Evolutionary conservation across 2,113 vertebrate species (phyloP).

Genomic region (Meleagris gallopavo): DNA sequence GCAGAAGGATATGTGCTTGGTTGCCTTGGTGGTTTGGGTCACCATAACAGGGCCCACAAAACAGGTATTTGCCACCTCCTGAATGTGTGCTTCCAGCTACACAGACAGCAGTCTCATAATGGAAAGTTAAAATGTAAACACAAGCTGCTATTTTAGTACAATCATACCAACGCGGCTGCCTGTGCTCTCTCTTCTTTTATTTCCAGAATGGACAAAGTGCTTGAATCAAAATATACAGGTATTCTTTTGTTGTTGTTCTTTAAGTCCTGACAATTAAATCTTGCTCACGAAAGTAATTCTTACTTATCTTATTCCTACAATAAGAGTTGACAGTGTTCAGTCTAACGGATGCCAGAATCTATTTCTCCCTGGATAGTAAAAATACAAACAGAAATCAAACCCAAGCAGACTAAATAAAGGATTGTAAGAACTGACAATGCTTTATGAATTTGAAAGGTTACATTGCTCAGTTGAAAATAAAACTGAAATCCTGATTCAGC

Average conservation of each 20-base stretch:
- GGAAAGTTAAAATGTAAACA: constrained; percentile 9
- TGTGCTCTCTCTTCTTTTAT: background rate
- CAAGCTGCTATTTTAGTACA: constrained; percentile 12
- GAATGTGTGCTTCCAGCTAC: background rate
- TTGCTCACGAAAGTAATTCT: background rate
- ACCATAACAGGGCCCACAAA: background rate
- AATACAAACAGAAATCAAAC: constrained; percentile 47
- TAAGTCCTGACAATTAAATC: constrained; percentile 2
- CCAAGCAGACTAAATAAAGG: background rate
- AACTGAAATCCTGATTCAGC: background rate
- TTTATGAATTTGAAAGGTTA: constrained; percentile 29
- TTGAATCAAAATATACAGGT: background rate
- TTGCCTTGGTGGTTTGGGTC: background rate
- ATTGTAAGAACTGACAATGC: background rate
- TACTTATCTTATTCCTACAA: background rate
- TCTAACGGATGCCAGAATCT: background rate
- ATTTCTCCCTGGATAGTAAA: background rate
- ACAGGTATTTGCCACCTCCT: background rate
- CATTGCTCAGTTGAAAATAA: background rate
- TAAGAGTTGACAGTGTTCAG: background rate
- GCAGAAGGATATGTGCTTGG: background rate
- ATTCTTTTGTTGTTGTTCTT: background rate
- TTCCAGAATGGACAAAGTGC: background rate
- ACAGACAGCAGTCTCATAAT: background rate
- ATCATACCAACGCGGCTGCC: background rate